Evolutionary conservation across 2,888 invertebrate species (phyloP).

Genomic region (Cremastinae sp.): DNA sequence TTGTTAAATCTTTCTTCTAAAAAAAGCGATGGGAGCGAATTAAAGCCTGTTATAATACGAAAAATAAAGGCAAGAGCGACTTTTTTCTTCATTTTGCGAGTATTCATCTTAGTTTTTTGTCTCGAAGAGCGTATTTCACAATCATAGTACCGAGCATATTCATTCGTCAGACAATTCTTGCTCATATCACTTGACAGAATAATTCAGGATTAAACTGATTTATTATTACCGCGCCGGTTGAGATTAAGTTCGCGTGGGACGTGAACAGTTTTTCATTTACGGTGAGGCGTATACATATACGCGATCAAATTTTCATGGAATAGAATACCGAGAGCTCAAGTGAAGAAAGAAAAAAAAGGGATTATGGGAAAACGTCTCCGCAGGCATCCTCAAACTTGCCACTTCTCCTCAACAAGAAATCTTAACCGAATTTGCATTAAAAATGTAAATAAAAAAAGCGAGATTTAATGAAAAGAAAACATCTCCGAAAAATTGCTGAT

Average conservation of each 20-base stretch:
- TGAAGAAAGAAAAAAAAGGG: not conserved
- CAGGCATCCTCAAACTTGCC: too few relatives aligned
- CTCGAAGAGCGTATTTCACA: not conserved
- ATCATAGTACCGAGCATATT: conserved; percentile 19
- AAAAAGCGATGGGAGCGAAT: too few relatives aligned
- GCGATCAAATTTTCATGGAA: conserved; percentile 15
- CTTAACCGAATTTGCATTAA: too few relatives aligned
- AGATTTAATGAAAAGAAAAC: too few relatives aligned
- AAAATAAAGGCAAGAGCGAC: not conserved
- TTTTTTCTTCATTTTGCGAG: not conserved
- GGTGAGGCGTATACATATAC: not conserved
- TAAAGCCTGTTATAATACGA: too few relatives aligned
- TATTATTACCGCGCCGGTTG: conserved; percentile 28
- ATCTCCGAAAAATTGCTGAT: too few relatives aligned
- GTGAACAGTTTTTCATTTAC: conserved; percentile 38
- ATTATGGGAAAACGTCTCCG: too few relatives aligned
- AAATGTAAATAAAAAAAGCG: too few relatives aligned
- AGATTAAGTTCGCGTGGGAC: conserved; percentile 14
- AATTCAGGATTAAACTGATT: conserved; percentile 48
- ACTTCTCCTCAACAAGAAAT: too few relatives aligned
- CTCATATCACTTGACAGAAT: conserved; percentile 13
- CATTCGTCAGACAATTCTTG: conserved; percentile 15
- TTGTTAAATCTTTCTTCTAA: too few relatives aligned
- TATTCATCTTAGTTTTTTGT: conserved; percentile 8
- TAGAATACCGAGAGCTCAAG: not conserved